phyloP scores from a whole-genome alignment of 2,888 invertebrate genomes.

The Helobdella robusta region DNA sequence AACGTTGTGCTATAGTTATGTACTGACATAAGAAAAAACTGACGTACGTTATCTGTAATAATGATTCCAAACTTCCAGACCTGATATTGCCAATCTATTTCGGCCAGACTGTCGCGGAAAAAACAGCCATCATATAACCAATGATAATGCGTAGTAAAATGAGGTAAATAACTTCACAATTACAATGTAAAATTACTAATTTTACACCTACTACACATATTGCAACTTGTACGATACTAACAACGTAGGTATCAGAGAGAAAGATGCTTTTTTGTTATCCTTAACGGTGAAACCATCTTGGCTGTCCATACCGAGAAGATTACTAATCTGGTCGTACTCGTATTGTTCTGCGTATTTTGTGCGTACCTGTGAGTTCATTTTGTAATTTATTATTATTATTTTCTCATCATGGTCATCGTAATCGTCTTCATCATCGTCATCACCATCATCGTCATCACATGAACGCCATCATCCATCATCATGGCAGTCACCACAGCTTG shows the following conservation, averaged over 20 bases:
- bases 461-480: too few relatives aligned
- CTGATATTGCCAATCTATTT: constrained; percentile 93
- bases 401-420: too few relatives aligned
- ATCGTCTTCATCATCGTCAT: too few relatives aligned
- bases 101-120: constrained; percentile 42
- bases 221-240: too few relatives aligned
- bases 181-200: too few relatives aligned
- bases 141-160: too few relatives aligned
- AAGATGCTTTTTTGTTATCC: constrained; percentile 33
- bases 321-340: constrained; percentile 90
- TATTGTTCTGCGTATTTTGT: constrained; percentile 94
- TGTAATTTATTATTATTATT: too few relatives aligned
- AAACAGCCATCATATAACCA: too few relatives aligned
- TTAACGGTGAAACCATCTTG: constrained; percentile 36
- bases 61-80: constrained; percentile 98
- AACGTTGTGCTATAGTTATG: too few relatives aligned
- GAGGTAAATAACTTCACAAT: too few relatives aligned
- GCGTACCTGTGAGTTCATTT: constrained; percentile 61
- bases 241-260: constrained; percentile 42
- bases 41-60: constrained; percentile 77
- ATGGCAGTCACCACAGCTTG: too few relatives aligned
- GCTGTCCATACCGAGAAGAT: constrained; percentile 83
- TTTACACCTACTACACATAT: neutral
- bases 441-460: too few relatives aligned
- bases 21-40: neutral